A percentile compares a stretch with the other conserved stretches of the same genome.
phyloP scores from a whole-genome alignment of 2,113 vertebrate genomes.

The Gulo gulo region DNA sequence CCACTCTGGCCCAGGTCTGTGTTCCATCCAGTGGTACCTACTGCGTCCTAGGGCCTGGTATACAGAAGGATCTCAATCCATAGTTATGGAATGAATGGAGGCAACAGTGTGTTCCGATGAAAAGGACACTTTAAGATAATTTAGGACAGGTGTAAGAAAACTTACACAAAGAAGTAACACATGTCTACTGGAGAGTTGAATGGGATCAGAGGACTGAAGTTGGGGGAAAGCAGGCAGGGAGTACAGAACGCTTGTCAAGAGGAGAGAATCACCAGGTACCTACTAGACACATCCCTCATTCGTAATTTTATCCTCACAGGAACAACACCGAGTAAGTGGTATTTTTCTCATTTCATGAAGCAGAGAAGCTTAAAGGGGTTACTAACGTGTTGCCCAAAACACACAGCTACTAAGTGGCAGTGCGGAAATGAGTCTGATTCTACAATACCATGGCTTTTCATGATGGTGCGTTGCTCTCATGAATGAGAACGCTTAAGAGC shows the following conservation, averaged over 20 bases:
- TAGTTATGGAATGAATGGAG: not conserved
- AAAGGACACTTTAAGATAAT: not conserved
- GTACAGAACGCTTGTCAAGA: not conserved
- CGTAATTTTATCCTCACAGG: not conserved
- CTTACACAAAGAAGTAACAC: not conserved
- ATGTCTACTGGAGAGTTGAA: not conserved
- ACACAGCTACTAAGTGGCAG: not conserved
- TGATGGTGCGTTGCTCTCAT: not conserved
- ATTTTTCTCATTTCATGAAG: not conserved
- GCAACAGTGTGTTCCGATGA: not conserved
- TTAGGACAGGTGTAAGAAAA: not conserved
- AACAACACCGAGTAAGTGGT: not conserved
- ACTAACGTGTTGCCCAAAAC: not conserved
- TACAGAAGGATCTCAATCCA: not conserved
- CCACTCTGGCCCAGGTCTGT: not conserved
- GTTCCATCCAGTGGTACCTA: not conserved
- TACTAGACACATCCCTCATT: not conserved
- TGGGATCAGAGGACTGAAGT: not conserved
- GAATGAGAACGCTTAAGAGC: not conserved
- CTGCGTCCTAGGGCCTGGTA: not conserved
- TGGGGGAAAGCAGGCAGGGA: not conserved
- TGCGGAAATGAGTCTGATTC: not conserved
- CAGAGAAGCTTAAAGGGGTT: not conserved
- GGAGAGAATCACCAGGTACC: not conserved
- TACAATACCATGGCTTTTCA: not conserved